Evolutionary conservation across 2,113 vertebrate genomes (phyloP).

Genomic region (Eudorcas thomsonii): DNA sequence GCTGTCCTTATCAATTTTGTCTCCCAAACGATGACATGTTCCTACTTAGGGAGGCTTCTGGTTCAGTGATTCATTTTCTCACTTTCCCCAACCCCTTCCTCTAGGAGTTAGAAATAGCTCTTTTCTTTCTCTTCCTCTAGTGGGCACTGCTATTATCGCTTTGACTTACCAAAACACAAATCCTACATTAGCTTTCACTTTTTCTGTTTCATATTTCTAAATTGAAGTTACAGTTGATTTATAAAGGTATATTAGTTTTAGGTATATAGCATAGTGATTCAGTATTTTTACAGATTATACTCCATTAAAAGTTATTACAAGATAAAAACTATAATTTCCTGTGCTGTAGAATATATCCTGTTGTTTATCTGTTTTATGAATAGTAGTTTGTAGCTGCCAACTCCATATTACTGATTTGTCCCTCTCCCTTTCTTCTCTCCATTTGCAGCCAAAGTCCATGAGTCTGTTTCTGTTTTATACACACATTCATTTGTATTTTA

Average conservation of each 20-base stretch:
- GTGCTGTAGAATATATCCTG: background rate
- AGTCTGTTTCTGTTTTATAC: background rate
- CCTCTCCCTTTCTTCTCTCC: background rate
- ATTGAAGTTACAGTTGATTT: background rate
- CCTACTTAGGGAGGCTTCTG: background rate
- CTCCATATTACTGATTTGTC: background rate
- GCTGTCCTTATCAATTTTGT: background rate
- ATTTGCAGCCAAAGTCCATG: background rate
- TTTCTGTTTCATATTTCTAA: background rate
- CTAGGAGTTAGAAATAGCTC: background rate
- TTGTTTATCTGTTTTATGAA: background rate
- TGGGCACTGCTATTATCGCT: background rate
- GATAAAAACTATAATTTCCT: background rate
- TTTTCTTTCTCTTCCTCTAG: slow-evolving; percentile 4
- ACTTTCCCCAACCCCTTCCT: background rate
- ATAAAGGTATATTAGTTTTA: background rate
- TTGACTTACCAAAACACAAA: background rate
- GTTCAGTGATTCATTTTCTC: background rate
- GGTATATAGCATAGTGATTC: background rate
- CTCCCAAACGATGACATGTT: background rate
- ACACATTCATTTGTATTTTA: background rate
- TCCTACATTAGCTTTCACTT: background rate
- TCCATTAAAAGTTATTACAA: background rate
- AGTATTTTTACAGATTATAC: background rate
- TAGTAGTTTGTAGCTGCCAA: background rate